A percentile compares a stretch with the other conserved stretches of the same genome.
Evolutionary conservation across 2,888 invertebrate genomes (phyloP).

Genomic region (Macrosoma leucophasiata): DNA sequence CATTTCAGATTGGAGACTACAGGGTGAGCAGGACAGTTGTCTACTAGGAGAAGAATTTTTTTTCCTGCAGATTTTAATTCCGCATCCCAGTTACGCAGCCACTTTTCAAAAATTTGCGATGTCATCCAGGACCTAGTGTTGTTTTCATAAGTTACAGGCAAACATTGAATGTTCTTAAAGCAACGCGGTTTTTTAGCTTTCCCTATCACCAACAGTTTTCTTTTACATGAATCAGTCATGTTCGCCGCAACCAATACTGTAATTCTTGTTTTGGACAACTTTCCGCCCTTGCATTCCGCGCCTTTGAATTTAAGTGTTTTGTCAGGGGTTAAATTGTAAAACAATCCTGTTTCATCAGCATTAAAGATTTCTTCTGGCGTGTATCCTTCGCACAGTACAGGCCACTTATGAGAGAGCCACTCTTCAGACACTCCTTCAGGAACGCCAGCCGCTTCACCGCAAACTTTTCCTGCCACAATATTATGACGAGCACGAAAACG

Average conservation of each 20-base stretch:
- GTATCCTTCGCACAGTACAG: slow-evolving; percentile 28
- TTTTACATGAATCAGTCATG: slow-evolving; percentile 37
- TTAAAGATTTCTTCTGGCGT: slow-evolving; percentile 28
- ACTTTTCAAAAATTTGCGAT: slow-evolving; percentile 22
- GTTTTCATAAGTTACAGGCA: slow-evolving; percentile 30
- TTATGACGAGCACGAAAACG: slow-evolving; percentile 29
- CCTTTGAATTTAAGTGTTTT: slow-evolving; percentile 31
- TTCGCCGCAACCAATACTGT: slow-evolving; percentile 35
- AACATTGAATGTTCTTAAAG: slow-evolving; percentile 26
- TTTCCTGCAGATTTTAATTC: slow-evolving; percentile 24
- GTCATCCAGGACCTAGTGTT: slow-evolving; percentile 42
- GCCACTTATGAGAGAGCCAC: slow-evolving; percentile 26
- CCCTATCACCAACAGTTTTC: slow-evolving; percentile 32
- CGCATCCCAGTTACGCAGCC: slow-evolving; percentile 28
- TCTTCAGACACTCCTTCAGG: slow-evolving; percentile 23
- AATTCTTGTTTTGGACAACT: slow-evolving; percentile 36
- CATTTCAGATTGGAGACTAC: slow-evolving; percentile 21
- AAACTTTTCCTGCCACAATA: slow-evolving; percentile 31
- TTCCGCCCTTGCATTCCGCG: slow-evolving; percentile 35
- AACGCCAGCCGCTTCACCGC: slow-evolving; percentile 29
- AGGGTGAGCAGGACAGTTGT: slow-evolving; percentile 35
- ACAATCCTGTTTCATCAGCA: slow-evolving; percentile 32
- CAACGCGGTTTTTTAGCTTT: slow-evolving; percentile 35
- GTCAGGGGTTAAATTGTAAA: slow-evolving; percentile 31
- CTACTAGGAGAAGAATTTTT: slow-evolving; percentile 34